Evolutionary conservation across 2,888 invertebrate genomes (phyloP).

Genomic region (Pseudeuparius sepicola): DNA sequence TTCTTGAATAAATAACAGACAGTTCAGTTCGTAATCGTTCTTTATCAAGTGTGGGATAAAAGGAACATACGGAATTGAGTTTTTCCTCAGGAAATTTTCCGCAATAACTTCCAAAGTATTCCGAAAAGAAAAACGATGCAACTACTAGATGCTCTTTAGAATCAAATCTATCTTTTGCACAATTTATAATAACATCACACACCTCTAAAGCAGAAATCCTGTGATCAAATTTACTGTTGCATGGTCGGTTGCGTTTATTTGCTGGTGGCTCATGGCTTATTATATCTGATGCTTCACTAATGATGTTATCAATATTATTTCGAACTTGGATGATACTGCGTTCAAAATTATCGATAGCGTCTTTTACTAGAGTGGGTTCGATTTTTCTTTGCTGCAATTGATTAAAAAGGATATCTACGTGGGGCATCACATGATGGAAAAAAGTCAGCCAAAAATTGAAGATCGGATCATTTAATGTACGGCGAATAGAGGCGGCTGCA

Average conservation of each 20-base stretch:
- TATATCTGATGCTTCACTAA: slow-evolving; percentile 15
- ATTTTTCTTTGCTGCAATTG: slow-evolving; percentile 17
- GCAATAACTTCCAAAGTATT: slow-evolving; percentile 19
- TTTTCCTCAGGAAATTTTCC: slow-evolving; percentile 21
- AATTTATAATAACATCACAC: slow-evolving; percentile 26
- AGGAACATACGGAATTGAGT: slow-evolving; percentile 13
- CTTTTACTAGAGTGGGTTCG: slow-evolving; percentile 9
- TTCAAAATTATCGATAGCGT: slow-evolving; percentile 16
- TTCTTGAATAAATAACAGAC: slow-evolving; percentile 22
- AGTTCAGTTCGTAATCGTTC: slow-evolving; percentile 24
- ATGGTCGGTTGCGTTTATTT: slow-evolving; percentile 8
- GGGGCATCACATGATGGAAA: slow-evolving; percentile 23
- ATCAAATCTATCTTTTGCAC: slow-evolving; percentile 24
- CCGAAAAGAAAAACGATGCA: slow-evolving; percentile 22
- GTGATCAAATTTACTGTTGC: slow-evolving; percentile 10
- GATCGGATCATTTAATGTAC: slow-evolving; percentile 11
- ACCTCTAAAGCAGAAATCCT: slow-evolving; percentile 16
- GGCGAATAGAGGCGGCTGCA: slow-evolving; percentile 13
- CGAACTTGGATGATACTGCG: slow-evolving; percentile 12
- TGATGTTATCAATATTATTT: slow-evolving; percentile 16
- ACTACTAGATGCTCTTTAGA: slow-evolving; percentile 26
- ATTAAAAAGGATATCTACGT: slow-evolving; percentile 21
- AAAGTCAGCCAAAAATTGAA: slow-evolving; percentile 24
- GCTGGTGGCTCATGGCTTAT: slow-evolving; percentile 6
- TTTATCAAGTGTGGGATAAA: slow-evolving; percentile 21